These are phyloP conservation scores for Streptopelia turtur DNA, from an alignment of 2,797 vertebrate genomes.

Conservation along the genomic window DNA sequence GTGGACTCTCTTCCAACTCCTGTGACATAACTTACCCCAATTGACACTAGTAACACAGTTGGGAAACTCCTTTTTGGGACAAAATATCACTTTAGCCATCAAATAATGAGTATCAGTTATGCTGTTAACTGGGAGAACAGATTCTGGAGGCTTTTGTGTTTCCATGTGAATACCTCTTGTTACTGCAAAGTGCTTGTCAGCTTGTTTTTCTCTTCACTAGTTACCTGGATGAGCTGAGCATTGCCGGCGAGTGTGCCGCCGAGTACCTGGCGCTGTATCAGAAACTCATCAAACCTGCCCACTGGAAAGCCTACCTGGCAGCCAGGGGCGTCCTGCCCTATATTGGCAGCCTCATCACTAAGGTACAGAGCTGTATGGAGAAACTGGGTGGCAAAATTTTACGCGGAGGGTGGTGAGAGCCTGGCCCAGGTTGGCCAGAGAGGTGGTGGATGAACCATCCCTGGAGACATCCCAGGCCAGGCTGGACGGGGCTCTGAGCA, in stretches of 20 bases:
- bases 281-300: conserved; percentile 95
- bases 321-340: conserved; percentile 96
- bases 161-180: not conserved
- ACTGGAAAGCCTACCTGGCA: conserved; percentile 98
- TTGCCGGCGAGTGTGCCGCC: conserved; percentile 95
- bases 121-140: not conserved
- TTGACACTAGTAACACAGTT: not conserved
- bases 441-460: too few relatives aligned
- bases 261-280: conserved; percentile 97
- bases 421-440: too few relatives aligned
- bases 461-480: too few relatives aligned
- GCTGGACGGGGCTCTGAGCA: too few relatives aligned
- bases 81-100: not conserved
- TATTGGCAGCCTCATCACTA: conserved; percentile 96
- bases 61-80: not conserved
- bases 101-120: not conserved
- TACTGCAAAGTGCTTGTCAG: not conserved
- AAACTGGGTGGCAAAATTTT: not conserved
- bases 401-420: too few relatives aligned
- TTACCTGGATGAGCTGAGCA: conserved; percentile 95
- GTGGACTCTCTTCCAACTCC: not conserved
- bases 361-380: conserved; percentile 78
- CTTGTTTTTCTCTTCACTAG: conserved; percentile 68
- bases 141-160: not conserved
- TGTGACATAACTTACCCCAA: not conserved